phyloP scores from a whole-genome alignment of 1,140 invertebrate genomes.

The Vollenhovia emeryi region DNA sequence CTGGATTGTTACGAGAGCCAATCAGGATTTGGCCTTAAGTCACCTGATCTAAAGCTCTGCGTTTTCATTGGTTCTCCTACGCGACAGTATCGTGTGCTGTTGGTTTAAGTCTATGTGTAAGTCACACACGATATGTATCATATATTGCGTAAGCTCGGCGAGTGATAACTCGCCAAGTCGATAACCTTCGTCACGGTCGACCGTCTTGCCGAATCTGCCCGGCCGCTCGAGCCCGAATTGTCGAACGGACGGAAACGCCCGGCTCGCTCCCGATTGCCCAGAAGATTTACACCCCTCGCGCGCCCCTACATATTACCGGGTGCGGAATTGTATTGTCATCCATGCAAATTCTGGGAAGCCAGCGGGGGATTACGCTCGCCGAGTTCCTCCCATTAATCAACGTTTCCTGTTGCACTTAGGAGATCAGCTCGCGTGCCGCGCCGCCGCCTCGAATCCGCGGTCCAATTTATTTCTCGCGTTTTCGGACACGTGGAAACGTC shows the following conservation, averaged over 20 bases:
- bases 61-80: too few relatives aligned
- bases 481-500: slow-evolving; percentile 18
- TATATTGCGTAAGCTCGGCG: background rate
- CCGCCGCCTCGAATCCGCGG: background rate
- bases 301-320: background rate
- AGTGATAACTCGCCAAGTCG: slow-evolving; percentile 3
- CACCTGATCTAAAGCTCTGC: too few relatives aligned
- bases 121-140: too few relatives aligned
- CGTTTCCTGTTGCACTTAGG: slow-evolving; percentile 50
- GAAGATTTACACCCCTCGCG: slow-evolving; percentile 22
- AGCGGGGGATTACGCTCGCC: slow-evolving; percentile 7
- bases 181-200: slow-evolving; percentile 26
- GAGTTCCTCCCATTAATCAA: slow-evolving; percentile 43
- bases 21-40: too few relatives aligned
- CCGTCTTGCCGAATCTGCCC: background rate
- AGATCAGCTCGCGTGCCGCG: slow-evolving; percentile 1
- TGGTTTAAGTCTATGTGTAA: too few relatives aligned
- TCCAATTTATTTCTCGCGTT: slow-evolving; percentile 33
- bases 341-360: background rate
- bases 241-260: slow-evolving; percentile 39
- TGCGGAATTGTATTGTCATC: slow-evolving; percentile 25
- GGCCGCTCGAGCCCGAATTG: background rate
- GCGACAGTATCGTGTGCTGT: too few relatives aligned
- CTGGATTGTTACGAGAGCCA: too few relatives aligned
- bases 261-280: slow-evolving; percentile 4